Conservation (phyloP, 2,797 vertebrate species). For the Crotalus adamanteus region DNA sequence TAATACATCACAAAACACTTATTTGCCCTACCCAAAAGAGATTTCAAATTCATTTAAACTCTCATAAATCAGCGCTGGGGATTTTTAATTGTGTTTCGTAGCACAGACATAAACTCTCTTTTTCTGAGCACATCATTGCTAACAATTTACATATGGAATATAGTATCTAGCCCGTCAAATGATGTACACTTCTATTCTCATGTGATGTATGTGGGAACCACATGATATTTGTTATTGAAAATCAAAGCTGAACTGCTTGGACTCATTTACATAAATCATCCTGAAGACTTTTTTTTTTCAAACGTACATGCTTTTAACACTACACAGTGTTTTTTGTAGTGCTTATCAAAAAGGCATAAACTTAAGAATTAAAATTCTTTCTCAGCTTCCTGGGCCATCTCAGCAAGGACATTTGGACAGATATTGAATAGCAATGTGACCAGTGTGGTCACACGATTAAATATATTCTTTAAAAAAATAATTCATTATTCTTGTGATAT, state of each 20-base stretch:
- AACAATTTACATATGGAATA: slow-evolving; percentile 93
- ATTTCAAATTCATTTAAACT: slow-evolving; percentile 85
- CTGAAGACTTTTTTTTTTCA: slow-evolving; percentile 68
- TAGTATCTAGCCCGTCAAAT: slow-evolving; percentile 88
- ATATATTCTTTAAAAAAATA: slow-evolving; percentile 15
- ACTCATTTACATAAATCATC: slow-evolving; percentile 80
- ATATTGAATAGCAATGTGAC: neutral
- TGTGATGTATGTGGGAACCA: slow-evolving; percentile 61
- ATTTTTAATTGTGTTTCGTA: slow-evolving; percentile 97
- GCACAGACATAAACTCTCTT: slow-evolving; percentile 86
- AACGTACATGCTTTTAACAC: slow-evolving; percentile 51
- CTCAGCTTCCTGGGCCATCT: slow-evolving; percentile 8
- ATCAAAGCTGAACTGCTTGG: slow-evolving; percentile 77
- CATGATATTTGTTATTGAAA: slow-evolving; percentile 77
- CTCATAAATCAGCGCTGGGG: slow-evolving; percentile 87
- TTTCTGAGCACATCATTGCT: slow-evolving; percentile 80
- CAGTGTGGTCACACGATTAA: slow-evolving; percentile 14
- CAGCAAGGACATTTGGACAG: neutral
- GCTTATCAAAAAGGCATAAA: slow-evolving; percentile 40
- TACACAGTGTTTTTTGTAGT: slow-evolving; percentile 20
- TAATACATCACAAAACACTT: slow-evolving; percentile 86
- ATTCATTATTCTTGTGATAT: neutral
- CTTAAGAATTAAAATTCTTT: slow-evolving; percentile 40
- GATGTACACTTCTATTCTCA: slow-evolving; percentile 80
- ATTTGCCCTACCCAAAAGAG: slow-evolving; percentile 91